Evolutionary conservation across 2,797 vertebrate genomes (phyloP).

Genomic region (Cetoscarus ocellatus): DNA sequence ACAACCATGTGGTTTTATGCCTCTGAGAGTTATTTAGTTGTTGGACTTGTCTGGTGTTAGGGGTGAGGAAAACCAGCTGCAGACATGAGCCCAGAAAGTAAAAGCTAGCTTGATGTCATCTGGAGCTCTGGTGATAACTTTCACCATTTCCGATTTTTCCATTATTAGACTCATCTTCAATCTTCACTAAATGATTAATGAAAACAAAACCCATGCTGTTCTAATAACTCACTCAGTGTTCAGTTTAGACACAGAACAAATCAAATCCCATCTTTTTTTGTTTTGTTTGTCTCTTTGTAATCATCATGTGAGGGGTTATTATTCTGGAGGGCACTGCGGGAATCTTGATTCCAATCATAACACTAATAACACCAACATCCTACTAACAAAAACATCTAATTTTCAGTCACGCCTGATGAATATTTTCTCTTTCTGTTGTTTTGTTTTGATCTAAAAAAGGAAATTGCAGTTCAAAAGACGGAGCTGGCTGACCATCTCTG

Average conservation of each 20-base stretch:
- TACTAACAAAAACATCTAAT: background rate
- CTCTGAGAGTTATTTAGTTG: too few relatives aligned
- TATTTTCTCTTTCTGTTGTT: slow-evolving; percentile 6
- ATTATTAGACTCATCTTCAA: too few relatives aligned
- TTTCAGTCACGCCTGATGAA: slow-evolving; percentile 16
- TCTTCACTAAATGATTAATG: background rate
- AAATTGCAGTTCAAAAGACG: slow-evolving; percentile 8
- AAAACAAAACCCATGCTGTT: background rate
- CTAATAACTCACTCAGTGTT: background rate
- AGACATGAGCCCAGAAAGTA: too few relatives aligned
- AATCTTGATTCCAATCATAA: slow-evolving; percentile 15
- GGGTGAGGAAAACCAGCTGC: too few relatives aligned
- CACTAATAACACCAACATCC: slow-evolving; percentile 8
- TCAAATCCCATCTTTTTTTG: slow-evolving; percentile 1
- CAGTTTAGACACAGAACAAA: background rate
- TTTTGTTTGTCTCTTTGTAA: slow-evolving; percentile 4
- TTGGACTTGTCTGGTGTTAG: too few relatives aligned
- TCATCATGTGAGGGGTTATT: slow-evolving; percentile 1
- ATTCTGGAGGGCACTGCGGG: slow-evolving; percentile 6
- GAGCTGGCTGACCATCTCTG: slow-evolving; percentile 1
- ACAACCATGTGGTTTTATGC: background rate
- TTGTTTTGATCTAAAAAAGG: slow-evolving; percentile 1
- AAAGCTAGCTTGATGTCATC: background rate
- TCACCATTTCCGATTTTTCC: background rate
- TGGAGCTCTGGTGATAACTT: background rate